A percentile compares a stretch with the other conserved stretches of the same genome.
Conservation (phyloP, 2,113 vertebrate genomes). For the Tachuris rubrigastra region DNA sequence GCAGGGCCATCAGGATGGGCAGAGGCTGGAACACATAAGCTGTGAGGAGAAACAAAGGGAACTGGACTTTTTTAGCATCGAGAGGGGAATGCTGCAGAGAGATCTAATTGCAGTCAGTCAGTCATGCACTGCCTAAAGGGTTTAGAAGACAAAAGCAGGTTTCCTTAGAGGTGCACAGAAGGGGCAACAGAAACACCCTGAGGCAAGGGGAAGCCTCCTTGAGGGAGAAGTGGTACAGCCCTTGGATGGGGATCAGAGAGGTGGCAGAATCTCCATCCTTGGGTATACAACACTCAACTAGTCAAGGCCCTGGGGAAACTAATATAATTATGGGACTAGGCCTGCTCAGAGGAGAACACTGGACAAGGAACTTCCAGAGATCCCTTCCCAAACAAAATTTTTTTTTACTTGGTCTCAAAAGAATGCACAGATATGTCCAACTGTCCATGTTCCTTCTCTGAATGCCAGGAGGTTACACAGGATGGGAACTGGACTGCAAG, state of each 20-base stretch:
- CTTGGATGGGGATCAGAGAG: background rate
- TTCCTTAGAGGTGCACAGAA: background rate
- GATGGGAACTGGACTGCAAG: background rate
- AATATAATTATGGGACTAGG: background rate
- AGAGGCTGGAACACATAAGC: background rate
- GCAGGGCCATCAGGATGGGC: background rate
- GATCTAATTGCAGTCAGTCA: background rate
- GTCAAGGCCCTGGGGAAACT: background rate
- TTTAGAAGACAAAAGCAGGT: background rate
- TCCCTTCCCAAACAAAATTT: background rate
- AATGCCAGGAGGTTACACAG: background rate
- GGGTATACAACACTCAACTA: background rate
- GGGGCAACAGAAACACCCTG: background rate
- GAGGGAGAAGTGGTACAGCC: background rate
- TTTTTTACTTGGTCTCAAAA: background rate
- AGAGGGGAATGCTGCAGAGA: background rate
- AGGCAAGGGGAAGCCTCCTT: background rate
- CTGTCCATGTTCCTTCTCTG: background rate
- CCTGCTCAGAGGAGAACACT: background rate
- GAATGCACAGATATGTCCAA: background rate
- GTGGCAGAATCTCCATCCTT: no score
- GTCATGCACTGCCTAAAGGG: accelerated
- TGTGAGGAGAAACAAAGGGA: background rate
- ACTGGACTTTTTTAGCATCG: background rate
- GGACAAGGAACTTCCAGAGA: background rate